Evolutionary conservation across 1,140 invertebrate genomes (phyloP).

Genomic region (Dendroctonus ponderosae): DNA sequence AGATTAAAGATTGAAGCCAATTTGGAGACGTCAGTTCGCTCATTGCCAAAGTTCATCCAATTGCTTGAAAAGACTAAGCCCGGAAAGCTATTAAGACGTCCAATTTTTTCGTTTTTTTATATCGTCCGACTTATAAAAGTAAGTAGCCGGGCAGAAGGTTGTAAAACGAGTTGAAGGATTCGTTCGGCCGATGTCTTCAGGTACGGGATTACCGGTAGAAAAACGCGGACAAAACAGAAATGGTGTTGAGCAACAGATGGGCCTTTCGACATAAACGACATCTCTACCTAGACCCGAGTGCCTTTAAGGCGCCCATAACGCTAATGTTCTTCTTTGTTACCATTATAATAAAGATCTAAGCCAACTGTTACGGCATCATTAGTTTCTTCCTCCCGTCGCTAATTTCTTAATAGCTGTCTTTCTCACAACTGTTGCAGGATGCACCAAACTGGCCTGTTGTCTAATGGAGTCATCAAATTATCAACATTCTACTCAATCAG

Average conservation of each 20-base stretch:
- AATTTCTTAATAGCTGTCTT: background rate
- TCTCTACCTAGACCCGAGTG: background rate
- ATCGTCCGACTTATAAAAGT: too few relatives aligned
- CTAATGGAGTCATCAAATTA: too few relatives aligned
- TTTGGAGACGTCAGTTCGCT: slow-evolving; percentile 38
- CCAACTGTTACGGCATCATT: slow-evolving; percentile 11
- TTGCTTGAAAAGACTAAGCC: too few relatives aligned
- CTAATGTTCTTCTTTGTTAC: slow-evolving; percentile 9
- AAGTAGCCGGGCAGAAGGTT: too few relatives aligned
- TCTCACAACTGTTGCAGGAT: too few relatives aligned
- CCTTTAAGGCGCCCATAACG: slow-evolving; percentile 14
- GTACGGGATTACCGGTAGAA: background rate
- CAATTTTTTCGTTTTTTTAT: too few relatives aligned
- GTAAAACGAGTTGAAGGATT: too few relatives aligned
- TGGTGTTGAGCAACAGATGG: slow-evolving; percentile 9
- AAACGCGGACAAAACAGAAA: background rate
- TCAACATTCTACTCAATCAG: too few relatives aligned
- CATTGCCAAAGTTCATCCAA: slow-evolving; percentile 5
- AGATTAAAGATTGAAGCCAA: slow-evolving; percentile 39
- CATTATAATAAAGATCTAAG: slow-evolving; percentile 15
- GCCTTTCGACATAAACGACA: slow-evolving; percentile 1
- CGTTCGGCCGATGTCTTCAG: too few relatives aligned
- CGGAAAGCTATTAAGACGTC: too few relatives aligned
- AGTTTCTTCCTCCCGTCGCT: slow-evolving; percentile 4
- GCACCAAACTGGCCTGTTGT: too few relatives aligned